phyloP scores from a whole-genome alignment of 1,140 invertebrate species.

The Stegodyphus mimosarum region DNA sequence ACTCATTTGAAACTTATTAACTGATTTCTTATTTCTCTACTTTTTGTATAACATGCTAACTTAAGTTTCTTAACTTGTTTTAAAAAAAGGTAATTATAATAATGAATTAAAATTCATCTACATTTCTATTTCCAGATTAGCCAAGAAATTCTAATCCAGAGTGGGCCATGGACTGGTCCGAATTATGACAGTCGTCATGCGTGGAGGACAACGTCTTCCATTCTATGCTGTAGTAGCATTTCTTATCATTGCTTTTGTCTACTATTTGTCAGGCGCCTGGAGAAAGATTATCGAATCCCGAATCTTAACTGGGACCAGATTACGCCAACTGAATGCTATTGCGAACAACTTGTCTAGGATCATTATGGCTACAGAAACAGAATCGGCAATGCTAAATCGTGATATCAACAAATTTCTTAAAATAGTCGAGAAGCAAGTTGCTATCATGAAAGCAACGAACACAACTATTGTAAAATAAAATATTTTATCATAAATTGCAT shows the following conservation, averaged over 20 bases:
- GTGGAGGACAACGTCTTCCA: background rate
- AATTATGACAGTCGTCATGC: slow-evolving; percentile 18
- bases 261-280: slow-evolving; percentile 14
- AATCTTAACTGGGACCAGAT: background rate
- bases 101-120: too few relatives aligned
- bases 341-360: slow-evolving; percentile 42
- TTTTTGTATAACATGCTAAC: too few relatives aligned
- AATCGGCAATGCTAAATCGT: slow-evolving; percentile 43
- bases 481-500: too few relatives aligned
- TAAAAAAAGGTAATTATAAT: too few relatives aligned
- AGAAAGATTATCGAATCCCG: background rate
- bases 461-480: too few relatives aligned
- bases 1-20: too few relatives aligned
- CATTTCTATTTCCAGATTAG: too few relatives aligned
- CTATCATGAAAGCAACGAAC: background rate
- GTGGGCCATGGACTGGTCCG: background rate
- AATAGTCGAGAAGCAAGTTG: background rate
- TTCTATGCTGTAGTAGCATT: background rate
- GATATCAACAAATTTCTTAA: slow-evolving; percentile 26
- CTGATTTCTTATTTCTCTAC: too few relatives aligned
- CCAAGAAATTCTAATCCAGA: too few relatives aligned
- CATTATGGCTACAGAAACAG: slow-evolving; percentile 45
- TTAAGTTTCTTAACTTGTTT: too few relatives aligned
- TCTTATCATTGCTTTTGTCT: background rate
- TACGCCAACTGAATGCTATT: slow-evolving; percentile 35